phyloP scores from a whole-genome alignment of 2,113 vertebrate species.

The Etheostoma spectabile region DNA sequence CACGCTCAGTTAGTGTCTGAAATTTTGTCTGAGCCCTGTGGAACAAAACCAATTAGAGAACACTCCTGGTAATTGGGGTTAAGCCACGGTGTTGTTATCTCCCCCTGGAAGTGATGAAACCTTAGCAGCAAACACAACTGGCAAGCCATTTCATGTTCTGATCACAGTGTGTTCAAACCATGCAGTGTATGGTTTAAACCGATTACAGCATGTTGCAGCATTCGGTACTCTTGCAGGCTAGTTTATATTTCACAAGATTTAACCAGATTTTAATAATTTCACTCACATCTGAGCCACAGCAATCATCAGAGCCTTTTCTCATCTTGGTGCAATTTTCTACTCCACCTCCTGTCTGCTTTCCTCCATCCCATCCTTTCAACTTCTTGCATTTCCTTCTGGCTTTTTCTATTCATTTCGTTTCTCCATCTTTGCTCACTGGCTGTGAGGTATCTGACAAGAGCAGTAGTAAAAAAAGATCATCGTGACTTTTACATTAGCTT shows the following conservation, averaged over 20 bases:
- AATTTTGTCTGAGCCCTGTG: conserved; percentile 29
- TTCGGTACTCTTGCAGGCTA: conserved; percentile 22
- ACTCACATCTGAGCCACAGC: conserved; percentile 28
- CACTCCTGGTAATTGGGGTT: conserved; percentile 34
- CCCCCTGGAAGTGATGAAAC: conserved; percentile 24
- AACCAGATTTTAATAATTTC: conserved; percentile 50
- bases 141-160: conserved; percentile 22
- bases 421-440: conserved; percentile 19
- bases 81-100: conserved; percentile 34
- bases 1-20: conserved; percentile 11
- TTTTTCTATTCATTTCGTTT: conserved; percentile 11
- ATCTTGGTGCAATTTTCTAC: conserved; percentile 52
- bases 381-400: conserved; percentile 37
- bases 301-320: conserved; percentile 49
- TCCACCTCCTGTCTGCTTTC: conserved; percentile 51
- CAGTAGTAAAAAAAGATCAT: conserved; percentile 34
- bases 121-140: conserved; percentile 19
- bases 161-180: conserved; percentile 25
- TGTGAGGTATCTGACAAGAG: conserved; percentile 38
- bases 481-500: conserved; percentile 60
- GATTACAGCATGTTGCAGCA: conserved; percentile 59
- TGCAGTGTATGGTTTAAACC: neutral
- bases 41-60: conserved; percentile 52
- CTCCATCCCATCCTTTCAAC: conserved; percentile 49
- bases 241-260: conserved; percentile 49